Base-by-base conservation (phyloP, 1,140 invertebrate species). In the Drosophila kepulauana region DNA sequence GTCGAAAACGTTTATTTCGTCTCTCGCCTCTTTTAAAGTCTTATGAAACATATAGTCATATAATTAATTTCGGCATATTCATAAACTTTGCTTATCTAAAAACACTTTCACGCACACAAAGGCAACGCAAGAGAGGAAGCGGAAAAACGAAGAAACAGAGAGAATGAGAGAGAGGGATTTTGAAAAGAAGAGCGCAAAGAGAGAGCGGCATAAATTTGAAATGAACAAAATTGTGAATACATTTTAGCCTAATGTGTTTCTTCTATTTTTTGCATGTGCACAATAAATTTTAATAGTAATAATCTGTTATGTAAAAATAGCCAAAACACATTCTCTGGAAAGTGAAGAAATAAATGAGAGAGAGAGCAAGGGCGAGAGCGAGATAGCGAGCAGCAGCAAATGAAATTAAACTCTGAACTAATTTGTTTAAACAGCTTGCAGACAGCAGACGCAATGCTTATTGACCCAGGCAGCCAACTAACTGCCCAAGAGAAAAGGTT, bases 381-480 rank as follows among this genome's bases (percentile, higher is more conserved):
- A 48, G 13, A 41, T 43, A 58, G 30, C 62, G 20, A 25, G 35
- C 72, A 71, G 20, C 3, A 56, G 52, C 48, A 73, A 81, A 79
- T 77, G 56, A 65, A 85, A 78, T 85, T 89, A 85, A 89, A 81
- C 81, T 89, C 81, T 85, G 78, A 89, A 89, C 85, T 79, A 89
- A 88, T 84, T 88, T 81, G 75, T 68, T 48, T 79, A 78, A 84
- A 67, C 69, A 51, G 58, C 76, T 58, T 65, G 61, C 69, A 66
- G 68, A 56, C 56, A 61, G 65, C 54, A 35, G 28, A 15, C 20
- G 46, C 10, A 25, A 67, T 46, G 54, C 63, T 28, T 28, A 52
- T 41, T 51, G 48, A 52, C 45, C 59, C 49, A 25, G 13, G 13
- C 20, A 25, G 20, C 41, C 33, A 28, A 20, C 56, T 3, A 25